A percentile compares a stretch with the other conserved stretches of the same genome.
Evolutionary conservation across 2,888 invertebrate species (phyloP).

Genomic region (Koerneria pararmatus): DNA sequence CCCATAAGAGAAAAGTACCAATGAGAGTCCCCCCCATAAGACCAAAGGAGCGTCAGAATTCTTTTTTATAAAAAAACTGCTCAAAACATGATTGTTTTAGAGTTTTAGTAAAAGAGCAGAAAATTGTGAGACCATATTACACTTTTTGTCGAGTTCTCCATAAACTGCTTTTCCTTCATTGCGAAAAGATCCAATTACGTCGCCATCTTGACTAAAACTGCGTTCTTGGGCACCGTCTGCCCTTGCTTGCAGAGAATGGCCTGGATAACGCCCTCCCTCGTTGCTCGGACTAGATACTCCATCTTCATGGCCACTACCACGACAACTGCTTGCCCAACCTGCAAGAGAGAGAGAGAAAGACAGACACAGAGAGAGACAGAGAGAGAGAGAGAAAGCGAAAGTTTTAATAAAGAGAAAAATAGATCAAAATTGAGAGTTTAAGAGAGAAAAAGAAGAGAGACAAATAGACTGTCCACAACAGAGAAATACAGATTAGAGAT

Average conservation of each 20-base stretch:
- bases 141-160: too few relatives aligned
- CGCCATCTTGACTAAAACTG: slow-evolving; percentile 45
- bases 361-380: not conserved
- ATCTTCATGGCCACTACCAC: slow-evolving; percentile 99
- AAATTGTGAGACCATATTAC: too few relatives aligned
- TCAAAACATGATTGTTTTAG: too few relatives aligned
- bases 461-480: too few relatives aligned
- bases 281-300: slow-evolving; percentile 79
- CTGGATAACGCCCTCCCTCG: slow-evolving; percentile 44
- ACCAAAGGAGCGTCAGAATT: too few relatives aligned
- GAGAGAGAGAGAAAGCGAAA: not conserved
- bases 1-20: too few relatives aligned
- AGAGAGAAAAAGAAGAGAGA: too few relatives aligned
- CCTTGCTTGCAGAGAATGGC: slow-evolving; percentile 46
- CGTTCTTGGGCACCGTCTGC: slow-evolving; percentile 51
- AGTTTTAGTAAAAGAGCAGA: too few relatives aligned
- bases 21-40: too few relatives aligned
- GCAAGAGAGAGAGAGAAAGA: not conserved
- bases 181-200: not conserved
- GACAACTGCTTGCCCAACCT: slow-evolving; percentile 77
- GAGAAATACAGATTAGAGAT: too few relatives aligned
- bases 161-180: not conserved
- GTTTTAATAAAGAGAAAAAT: not conserved
- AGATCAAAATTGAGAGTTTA: too few relatives aligned
- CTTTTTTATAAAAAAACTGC: too few relatives aligned